phyloP scores from a whole-genome alignment of 2,113 vertebrate genomes.

The Rhineura floridana region DNA sequence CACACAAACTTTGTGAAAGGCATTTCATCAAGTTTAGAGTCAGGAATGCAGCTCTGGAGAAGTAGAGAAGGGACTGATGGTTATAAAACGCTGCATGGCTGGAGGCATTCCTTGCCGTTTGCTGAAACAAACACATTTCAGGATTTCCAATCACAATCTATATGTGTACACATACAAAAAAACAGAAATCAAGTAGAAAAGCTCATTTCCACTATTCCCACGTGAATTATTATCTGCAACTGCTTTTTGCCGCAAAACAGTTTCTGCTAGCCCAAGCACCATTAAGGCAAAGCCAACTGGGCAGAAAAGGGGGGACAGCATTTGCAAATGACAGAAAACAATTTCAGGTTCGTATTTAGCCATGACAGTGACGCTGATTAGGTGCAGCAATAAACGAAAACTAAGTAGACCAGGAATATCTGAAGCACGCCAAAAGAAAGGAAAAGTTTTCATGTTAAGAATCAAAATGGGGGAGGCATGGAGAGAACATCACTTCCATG shows the following conservation, averaged over 20 bases:
- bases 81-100: not conserved
- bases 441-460: not conserved
- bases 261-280: slow-evolving; percentile 10
- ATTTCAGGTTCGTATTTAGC: not conserved
- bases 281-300: not conserved
- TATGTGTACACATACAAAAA: slow-evolving; percentile 6
- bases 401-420: not conserved
- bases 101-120: rapidly evolving
- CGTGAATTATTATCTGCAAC: slow-evolving; percentile 11
- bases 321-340: not conserved
- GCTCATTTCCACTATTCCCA: not conserved
- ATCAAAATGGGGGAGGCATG: not conserved
- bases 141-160: rapidly evolving
- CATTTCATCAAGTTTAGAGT: not conserved
- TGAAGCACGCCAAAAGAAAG: not conserved
- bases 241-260: not conserved
- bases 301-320: not conserved
- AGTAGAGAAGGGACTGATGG: rapidly evolving
- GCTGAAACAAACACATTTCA: not conserved
- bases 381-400: not conserved
- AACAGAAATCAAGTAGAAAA: not conserved
- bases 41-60: rapidly evolving
- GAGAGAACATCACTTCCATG: not conserved
- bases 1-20: not conserved
- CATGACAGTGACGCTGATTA: rapidly evolving